Conservation (phyloP, 1,140 invertebrate species). For the Solenopsis invicta region DNA sequence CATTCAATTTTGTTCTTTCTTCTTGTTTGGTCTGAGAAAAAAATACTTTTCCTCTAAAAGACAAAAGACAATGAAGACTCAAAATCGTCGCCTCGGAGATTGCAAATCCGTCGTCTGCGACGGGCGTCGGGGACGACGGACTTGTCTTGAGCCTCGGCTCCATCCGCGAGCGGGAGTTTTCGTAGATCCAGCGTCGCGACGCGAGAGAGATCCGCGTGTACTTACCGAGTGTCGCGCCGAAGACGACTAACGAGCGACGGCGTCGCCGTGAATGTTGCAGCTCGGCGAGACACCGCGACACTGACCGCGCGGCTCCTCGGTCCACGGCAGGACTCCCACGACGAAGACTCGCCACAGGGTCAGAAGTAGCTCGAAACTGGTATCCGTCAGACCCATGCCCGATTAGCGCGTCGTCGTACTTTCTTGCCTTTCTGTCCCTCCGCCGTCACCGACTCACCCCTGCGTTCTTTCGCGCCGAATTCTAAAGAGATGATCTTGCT, state of each 20-base stretch:
- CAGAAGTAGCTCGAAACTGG: conserved; percentile 87
- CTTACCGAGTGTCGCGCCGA: conserved; percentile 63
- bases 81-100: background rate
- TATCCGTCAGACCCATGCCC: conserved; percentile 87
- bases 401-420: conserved; percentile 11
- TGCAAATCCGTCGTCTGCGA: background rate
- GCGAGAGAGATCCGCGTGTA: background rate
- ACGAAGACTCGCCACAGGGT: conserved; percentile 86
- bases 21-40: background rate
- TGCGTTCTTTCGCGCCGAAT: background rate
- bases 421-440: background rate
- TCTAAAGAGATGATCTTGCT: background rate
- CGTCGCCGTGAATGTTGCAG: conserved; percentile 72
- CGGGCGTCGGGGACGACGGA: background rate
- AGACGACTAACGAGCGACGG: conserved; percentile 63
- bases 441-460: background rate
- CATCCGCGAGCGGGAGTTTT: background rate
- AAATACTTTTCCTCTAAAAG: background rate
- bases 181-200: background rate
- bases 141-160: background rate
- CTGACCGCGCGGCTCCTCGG: conserved; percentile 76
- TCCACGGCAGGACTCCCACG: conserved; percentile 74
- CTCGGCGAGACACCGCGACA: conserved; percentile 77
- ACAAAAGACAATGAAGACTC: background rate
- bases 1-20: background rate